Conservation (phyloP, 2,113 vertebrate genomes). For the Xenopus tropicalis region UCB_Xtro_10.0 CM004444.2:156172501-156173000, state of each 20-base stretch:
- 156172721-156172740: too few species aligned
- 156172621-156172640: background rate
- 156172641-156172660: background rate
- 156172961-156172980: constrained; percentile 64
- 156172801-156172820: constrained; percentile 80
- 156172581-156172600: constrained; percentile 38
- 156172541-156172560: constrained; percentile 42
- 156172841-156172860: constrained; percentile 57
- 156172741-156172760: too few species aligned
- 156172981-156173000: constrained; percentile 75
- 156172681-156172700: too few species aligned
- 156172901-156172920: constrained; percentile 65
- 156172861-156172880: constrained; percentile 83
- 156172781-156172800: constrained; percentile 68
- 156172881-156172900: constrained; percentile 76
- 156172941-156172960: constrained; percentile 73
- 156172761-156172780: constrained; percentile 64
- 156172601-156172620: constrained; percentile 32
- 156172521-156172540: constrained; percentile 35
- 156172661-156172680: too few species aligned
- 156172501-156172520: constrained; percentile 23
- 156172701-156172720: too few species aligned
- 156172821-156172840: constrained; percentile 63
- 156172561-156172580: constrained; percentile 39
- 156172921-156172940: constrained; percentile 72